Evolutionary conservation across 2,888 invertebrate genomes (phyloP), one percentile per base, ranked within the genome.

Genomic region (Dynastes grantii): DNA sequence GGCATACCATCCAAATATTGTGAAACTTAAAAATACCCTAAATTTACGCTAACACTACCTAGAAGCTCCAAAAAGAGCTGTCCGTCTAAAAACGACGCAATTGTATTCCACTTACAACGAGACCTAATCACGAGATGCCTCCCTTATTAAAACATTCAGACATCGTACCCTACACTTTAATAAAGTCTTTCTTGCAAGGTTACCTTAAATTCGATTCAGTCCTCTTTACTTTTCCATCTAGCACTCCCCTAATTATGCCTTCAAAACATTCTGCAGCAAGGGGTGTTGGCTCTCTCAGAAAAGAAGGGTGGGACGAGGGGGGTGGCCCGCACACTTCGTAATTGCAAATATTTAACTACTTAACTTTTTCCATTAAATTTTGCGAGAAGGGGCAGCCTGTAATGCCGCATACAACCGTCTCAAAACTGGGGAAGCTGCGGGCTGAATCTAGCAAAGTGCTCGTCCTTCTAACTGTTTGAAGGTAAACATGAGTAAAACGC

Each of bases 331-430:
- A 40, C 40, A 40, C 40, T 64, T 40, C 32, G 53, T 70, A 70
- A 70, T 70, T 70, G 70, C 53, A 70, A 70, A 70, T 70, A 53
- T 70, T 70, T 70, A 70, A 70, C 70, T 70, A 55, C 55, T 70
- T 70, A 70, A 70, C 70, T 70, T 70, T 70, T 70, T 70, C 53
- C 70, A 70, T 70, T 70, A 70, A 53, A 70, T 70, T 53, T 37
- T n/a, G n/a, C 70, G 53, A 16, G 29, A n/a, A n/a, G 67, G 11
- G 9, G 67, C 40, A 40, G 67, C 45, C n/a, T 32, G 9, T 61
- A 27, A 2, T 16, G 61, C 61, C 29, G 61, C 45, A 8, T 45
- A 8, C 45, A 11, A 45, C 45, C 45, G 45, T 45, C 45, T 27
- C 22, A 27, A 61, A 29, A 32, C 13, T 16, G 64, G n/a, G 2